Base-by-base conservation (phyloP, 2,888 invertebrate genomes). In the Cyrtodaria siliqua region DNA sequence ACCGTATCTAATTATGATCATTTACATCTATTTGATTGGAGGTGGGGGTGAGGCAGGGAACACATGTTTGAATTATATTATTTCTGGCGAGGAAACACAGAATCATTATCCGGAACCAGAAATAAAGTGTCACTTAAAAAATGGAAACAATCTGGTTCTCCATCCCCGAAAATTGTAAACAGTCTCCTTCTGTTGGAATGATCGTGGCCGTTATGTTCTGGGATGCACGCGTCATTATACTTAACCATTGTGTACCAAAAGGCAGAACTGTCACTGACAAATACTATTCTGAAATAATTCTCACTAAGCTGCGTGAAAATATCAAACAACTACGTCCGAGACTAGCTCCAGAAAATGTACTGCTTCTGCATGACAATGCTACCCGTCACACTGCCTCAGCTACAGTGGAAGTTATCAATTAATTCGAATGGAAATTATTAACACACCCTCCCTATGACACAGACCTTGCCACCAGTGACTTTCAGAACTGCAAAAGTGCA, bases 401-500 rank as follows among this genome's bases (percentile, higher is more conserved):
- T 47, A 47, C 60, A 47, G 27, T 26, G 60, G 60, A 60, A 20
- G 24, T 60, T 44, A 47, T 60, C 26, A n/a, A 60, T 27, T 47
- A 1, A 27, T 47, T 9, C 60, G 47, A 20, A 47, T 60, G 47
- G 44, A 26, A 47, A 38, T 47, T 27, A 47, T 47, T 42, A 33
- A 27, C n/a, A 14, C 47, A 60, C 47, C 42, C 60, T 60, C 47
- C 60, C 2, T 60, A 47, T 47, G 47, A 27, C 27, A 44, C 8
- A 27, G 55, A 55, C 55, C 55, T 55, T 26, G 55, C 29, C 16
- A 26, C 24, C n/a, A n/a, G 20, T 55, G 27, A 55, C 29, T 29
- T 55, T 55, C 27, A 55, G 55, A 55, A 55, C 29, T 55, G 29
- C 18, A 55, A 55, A 55, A 55, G 27, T 29, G 27, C 29, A 27